Percentiles rank a stretch among this genome's conserved stretches.
These are phyloP conservation scores for Marmota flaviventris DNA, from an alignment of 2,113 vertebrate species.

Conservation along the genomic window DNA sequence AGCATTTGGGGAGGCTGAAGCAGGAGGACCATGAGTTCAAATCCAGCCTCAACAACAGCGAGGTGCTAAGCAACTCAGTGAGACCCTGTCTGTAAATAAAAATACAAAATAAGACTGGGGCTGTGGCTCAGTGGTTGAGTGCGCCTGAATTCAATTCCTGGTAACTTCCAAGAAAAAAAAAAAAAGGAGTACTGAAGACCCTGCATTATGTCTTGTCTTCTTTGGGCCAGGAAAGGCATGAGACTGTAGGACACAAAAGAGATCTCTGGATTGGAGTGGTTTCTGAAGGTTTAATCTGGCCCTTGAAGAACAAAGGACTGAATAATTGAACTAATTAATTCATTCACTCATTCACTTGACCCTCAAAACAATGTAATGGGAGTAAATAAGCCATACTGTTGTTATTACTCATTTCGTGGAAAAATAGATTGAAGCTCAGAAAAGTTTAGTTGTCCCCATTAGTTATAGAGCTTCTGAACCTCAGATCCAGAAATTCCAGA, in stretches of 20 bases:
- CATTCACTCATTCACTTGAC: not conserved
- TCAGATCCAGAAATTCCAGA: not conserved
- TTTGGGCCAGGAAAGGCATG: not conserved
- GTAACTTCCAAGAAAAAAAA: no score
- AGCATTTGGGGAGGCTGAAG: no score
- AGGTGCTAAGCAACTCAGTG: no score
- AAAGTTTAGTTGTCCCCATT: not conserved
- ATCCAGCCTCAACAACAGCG: no score
- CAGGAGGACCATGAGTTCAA: no score
- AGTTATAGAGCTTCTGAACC: not conserved
- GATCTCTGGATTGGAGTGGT: not conserved
- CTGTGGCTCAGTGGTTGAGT: no score
- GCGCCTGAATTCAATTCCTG: no score
- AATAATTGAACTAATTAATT: not conserved
- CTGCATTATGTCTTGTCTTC: not conserved
- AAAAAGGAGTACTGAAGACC: not conserved
- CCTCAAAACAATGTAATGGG: not conserved
- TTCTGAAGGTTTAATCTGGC: not conserved
- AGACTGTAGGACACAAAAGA: not conserved
- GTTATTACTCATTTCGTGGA: constrained; percentile 29
- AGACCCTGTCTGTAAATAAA: no score
- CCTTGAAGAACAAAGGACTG: not conserved
- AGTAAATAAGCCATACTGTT: not conserved
- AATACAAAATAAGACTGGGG: no score
- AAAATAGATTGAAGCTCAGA: constrained; percentile 20